Evolutionary conservation across 2,113 vertebrate species (phyloP).

Genomic region (Laticauda colubrina): DNA sequence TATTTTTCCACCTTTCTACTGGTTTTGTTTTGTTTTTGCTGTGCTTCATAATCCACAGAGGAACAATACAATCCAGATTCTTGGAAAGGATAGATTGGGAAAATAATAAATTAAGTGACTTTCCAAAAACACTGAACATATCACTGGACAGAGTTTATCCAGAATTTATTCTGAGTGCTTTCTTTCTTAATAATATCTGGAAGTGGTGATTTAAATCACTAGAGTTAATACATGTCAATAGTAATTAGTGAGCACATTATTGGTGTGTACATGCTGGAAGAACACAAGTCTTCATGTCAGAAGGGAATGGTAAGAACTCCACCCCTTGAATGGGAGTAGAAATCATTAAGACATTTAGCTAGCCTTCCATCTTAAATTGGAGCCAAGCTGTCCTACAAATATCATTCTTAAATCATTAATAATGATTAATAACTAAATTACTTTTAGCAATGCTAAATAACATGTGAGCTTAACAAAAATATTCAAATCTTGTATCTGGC

Average conservation of each 20-base stretch:
- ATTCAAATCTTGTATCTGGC: not conserved
- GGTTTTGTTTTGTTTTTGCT: not conserved
- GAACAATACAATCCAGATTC: not conserved
- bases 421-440: not conserved
- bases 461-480: not conserved
- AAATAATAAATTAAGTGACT: not conserved
- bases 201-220: not conserved
- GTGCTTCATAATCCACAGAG: not conserved
- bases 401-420: not conserved
- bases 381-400: not conserved
- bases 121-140: not conserved
- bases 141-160: not conserved
- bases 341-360: not conserved
- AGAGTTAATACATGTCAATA: not conserved
- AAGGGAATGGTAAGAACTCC: not conserved
- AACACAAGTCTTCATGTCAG: not conserved
- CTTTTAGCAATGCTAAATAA: not conserved
- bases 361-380: not conserved
- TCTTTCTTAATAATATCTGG: not conserved
- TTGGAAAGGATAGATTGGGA: too few relatives aligned
- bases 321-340: not conserved
- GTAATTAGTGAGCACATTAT: not conserved
- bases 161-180: not conserved
- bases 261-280: not conserved
- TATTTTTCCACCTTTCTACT: not conserved